A percentile compares a stretch with the other conserved stretches of the same genome.
Conservation (phyloP, 2,888 invertebrate species). For the Phymatocera aterrima region DNA sequence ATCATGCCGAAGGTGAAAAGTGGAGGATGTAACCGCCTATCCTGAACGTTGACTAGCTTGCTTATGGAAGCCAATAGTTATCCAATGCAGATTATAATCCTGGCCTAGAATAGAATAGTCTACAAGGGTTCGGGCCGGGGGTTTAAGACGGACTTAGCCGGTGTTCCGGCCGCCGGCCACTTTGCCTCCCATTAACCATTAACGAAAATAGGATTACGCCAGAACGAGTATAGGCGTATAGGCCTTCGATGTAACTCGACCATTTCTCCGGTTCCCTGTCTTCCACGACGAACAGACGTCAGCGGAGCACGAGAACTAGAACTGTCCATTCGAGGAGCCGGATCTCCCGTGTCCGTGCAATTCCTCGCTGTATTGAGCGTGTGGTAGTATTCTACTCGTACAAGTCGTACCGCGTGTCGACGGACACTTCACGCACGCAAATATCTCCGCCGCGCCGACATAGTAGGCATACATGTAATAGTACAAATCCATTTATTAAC, state of each 20-base stretch:
- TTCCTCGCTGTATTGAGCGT: no score
- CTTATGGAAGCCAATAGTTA: constrained; percentile 67
- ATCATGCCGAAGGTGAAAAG: no score
- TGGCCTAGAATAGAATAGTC: constrained; percentile 59
- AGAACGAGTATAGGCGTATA: constrained; percentile 43
- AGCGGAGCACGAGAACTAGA: not conserved
- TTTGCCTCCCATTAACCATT: constrained; percentile 75
- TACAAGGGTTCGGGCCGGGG: constrained; percentile 67
- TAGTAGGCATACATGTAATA: not conserved
- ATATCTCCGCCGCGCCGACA: not conserved
- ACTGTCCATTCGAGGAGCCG: no score
- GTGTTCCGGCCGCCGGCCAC: constrained; percentile 74
- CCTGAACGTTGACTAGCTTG: constrained; percentile 45
- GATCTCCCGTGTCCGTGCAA: no score
- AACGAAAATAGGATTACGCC: constrained; percentile 73
- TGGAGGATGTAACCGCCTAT: not conserved
- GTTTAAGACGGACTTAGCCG: constrained; percentile 75
- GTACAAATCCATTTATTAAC: constrained; percentile 12
- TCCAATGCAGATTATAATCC: constrained; percentile 69
- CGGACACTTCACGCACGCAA: not conserved
- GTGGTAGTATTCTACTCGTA: no score
- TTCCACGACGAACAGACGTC: not conserved
- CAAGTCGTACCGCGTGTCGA: not conserved
- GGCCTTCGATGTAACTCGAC: constrained; percentile 44
- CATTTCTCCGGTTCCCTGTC: constrained; percentile 36